Percentiles rank a stretch among this genome's conserved stretches.
Conservation (phyloP, 2,888 invertebrate species). For the Endotricha flammealis region DNA sequence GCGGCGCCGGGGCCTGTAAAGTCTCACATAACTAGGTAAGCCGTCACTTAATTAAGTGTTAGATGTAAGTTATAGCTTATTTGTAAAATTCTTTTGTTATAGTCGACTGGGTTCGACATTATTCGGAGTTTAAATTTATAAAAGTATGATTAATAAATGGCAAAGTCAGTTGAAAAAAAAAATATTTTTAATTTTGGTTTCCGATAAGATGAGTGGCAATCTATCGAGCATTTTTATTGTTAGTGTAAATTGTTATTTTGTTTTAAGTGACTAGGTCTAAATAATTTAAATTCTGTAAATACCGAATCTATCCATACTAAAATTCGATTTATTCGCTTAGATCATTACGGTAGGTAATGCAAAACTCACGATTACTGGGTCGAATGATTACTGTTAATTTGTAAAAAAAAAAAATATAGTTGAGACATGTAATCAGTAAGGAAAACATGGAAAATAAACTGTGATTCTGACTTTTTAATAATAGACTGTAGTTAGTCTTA, state of each 20-base stretch:
- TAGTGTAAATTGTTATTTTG: conserved; percentile 78
- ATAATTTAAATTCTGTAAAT: conserved; percentile 75
- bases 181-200: conserved; percentile 69
- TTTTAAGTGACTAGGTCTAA: conserved; percentile 74
- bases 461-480: conserved; percentile 77
- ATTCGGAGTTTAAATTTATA: conserved; percentile 75
- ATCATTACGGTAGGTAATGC: conserved; percentile 68
- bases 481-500: conserved; percentile 70
- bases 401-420: conserved; percentile 57
- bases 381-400: conserved; percentile 61
- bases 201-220: conserved; percentile 68
- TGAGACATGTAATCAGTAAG: conserved; percentile 53
- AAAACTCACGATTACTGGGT: conserved; percentile 66
- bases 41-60: conserved; percentile 63
- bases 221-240: conserved; percentile 77
- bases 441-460: conserved; percentile 76
- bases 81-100: conserved; percentile 75
- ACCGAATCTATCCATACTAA: conserved; percentile 67
- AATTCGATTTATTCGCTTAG: conserved; percentile 65
- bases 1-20: conserved; percentile 32
- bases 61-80: conserved; percentile 66
- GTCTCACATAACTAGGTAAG: conserved; percentile 51
- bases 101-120: conserved; percentile 72
- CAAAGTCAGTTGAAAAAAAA: conserved; percentile 67
- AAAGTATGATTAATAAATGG: conserved; percentile 53